Evolutionary conservation across 1,140 invertebrate species (phyloP).

Genomic region (Drosophila busckii): DNA sequence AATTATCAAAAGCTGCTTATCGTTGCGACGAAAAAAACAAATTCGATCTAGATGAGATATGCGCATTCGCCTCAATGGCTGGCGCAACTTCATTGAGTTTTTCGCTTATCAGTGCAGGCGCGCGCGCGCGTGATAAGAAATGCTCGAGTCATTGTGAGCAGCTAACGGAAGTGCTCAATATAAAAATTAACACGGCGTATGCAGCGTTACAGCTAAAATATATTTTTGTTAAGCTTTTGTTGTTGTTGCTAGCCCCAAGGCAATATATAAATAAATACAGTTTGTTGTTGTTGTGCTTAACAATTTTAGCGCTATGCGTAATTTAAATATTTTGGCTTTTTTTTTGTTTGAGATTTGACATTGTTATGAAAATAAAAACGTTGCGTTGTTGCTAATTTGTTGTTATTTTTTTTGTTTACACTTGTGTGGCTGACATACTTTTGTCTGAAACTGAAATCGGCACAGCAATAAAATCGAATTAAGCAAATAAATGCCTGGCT

Average conservation of each 20-base stretch:
- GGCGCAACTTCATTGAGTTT: conserved; percentile 53
- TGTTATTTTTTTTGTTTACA: not conserved
- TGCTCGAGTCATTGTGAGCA: conserved; percentile 36
- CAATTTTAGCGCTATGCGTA: conserved; percentile 34
- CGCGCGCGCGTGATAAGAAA: conserved; percentile 61
- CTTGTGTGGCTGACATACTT: conserved; percentile 54
- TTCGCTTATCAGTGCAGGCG: conserved; percentile 68
- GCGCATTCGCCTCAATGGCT: conserved; percentile 26
- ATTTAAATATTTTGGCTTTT: conserved; percentile 37
- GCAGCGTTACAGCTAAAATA: conserved; percentile 17
- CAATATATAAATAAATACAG: no score
- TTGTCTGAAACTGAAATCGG: conserved; percentile 36
- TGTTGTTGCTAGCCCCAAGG: no score
- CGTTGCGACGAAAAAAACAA: no score
- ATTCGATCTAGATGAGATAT: not conserved
- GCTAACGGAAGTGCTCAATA: conserved; percentile 43
- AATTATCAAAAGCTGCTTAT: no score
- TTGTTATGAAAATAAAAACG: conserved; percentile 30
- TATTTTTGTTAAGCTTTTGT: conserved; percentile 10
- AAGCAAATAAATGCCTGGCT: conserved; percentile 62
- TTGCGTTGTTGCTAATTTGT: conserved; percentile 25
- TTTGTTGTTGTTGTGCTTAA: conserved; percentile 9
- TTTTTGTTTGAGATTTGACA: no score
- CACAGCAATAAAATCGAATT: conserved; percentile 61
- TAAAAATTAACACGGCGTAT: not conserved